Percentiles rank a stretch among this genome's conserved stretches.
Evolutionary conservation across 2,113 vertebrate species (phyloP).

Genomic region (Zosterops hypoxanthus): DNA sequence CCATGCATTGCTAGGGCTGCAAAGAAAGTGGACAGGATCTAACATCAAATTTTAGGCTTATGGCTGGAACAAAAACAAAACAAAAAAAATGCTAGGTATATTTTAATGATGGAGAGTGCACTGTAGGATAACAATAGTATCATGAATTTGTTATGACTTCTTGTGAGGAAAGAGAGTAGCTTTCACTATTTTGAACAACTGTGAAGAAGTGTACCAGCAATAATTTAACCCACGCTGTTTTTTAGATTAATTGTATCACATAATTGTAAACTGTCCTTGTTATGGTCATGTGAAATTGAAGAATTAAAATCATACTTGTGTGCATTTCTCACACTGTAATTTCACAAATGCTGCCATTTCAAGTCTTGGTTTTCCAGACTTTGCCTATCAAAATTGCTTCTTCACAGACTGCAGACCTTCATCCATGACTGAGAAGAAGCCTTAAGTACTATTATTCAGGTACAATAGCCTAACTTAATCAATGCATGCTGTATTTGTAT

Average conservation of each 20-base stretch:
- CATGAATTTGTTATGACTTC: background rate
- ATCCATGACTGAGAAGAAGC: background rate
- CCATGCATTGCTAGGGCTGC: background rate
- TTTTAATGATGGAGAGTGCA: background rate
- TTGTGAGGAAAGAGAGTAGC: background rate
- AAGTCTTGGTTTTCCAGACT: background rate
- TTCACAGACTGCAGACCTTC: rapidly evolving
- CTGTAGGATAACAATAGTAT: background rate
- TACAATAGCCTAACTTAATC: background rate
- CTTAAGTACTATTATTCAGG: background rate
- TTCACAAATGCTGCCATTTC: background rate
- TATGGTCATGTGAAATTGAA: background rate
- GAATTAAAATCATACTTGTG: background rate
- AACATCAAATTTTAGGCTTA: background rate
- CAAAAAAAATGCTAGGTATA: background rate
- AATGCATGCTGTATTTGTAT: background rate
- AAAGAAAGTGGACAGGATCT: background rate
- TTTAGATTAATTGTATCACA: background rate
- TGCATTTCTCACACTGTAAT: background rate
- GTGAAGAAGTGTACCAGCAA: background rate
- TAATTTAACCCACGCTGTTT: background rate
- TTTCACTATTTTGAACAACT: background rate
- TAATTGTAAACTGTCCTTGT: background rate
- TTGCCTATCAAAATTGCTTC: background rate
- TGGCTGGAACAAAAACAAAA: background rate